Conservation (phyloP, 2,888 invertebrate species). For the Hydriomena furcata region DNA sequence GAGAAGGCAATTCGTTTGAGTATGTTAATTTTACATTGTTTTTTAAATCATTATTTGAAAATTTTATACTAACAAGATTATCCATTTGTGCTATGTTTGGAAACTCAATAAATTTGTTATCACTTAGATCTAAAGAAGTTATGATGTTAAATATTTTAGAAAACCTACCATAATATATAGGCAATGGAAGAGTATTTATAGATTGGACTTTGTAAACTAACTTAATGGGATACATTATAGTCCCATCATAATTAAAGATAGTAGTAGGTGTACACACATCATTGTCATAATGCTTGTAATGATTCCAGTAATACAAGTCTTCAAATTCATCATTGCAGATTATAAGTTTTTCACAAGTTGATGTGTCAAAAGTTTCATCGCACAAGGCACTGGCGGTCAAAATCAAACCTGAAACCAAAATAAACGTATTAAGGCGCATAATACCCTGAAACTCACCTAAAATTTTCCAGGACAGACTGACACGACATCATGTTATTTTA, state of each 20-base stretch:
- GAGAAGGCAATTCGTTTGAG: slow-evolving; percentile 29
- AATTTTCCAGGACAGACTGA: no score
- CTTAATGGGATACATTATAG: not conserved
- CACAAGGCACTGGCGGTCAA: not conserved
- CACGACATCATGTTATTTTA: no score
- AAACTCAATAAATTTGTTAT: slow-evolving; percentile 34
- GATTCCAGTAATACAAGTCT: not conserved
- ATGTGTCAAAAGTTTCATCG: not conserved
- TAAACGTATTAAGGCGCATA: no score
- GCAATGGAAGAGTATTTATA: not conserved
- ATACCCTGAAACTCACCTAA: no score
- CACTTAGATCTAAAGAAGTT: slow-evolving; percentile 48
- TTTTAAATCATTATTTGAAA: slow-evolving; percentile 52
- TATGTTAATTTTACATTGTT: slow-evolving; percentile 49
- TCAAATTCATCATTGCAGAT: not conserved
- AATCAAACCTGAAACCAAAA: slow-evolving; percentile 4
- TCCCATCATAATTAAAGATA: not conserved
- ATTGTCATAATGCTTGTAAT: not conserved
- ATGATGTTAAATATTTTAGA: slow-evolving; percentile 1
- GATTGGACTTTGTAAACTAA: not conserved
- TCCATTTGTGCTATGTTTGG: slow-evolving; percentile 45
- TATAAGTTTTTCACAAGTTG: not conserved
- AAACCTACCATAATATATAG: not conserved
- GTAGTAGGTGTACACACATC: not conserved
- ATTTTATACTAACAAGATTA: slow-evolving; percentile 45